A percentile compares a stretch with the other conserved stretches of the same genome.
Evolutionary conservation across 2,113 vertebrate genomes (phyloP).

Genomic region (Rhagologus leucostigma): DNA sequence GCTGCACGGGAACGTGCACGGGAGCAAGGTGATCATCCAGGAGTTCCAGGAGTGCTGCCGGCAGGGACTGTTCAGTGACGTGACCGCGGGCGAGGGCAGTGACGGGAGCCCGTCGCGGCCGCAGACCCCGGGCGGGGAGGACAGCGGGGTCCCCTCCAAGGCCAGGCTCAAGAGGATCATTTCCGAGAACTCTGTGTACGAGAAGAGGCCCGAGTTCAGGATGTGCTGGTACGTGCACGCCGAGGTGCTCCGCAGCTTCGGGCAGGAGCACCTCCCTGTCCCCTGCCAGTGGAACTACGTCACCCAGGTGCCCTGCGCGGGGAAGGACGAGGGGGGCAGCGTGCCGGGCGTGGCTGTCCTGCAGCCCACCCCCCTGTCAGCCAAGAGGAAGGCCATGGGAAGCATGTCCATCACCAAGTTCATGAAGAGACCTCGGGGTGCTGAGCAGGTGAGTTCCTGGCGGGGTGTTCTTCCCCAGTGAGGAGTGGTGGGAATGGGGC

Average conservation of each 20-base stretch:
- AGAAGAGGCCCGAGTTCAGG: slow-evolving; percentile 83
- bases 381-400: slow-evolving; percentile 81
- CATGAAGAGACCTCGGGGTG: slow-evolving; percentile 83
- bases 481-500: background rate
- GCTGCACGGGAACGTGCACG: slow-evolving; percentile 91
- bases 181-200: slow-evolving; percentile 86
- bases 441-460: slow-evolving; percentile 72
- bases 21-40: slow-evolving; percentile 88
- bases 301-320: slow-evolving; percentile 74
- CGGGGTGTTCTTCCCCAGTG: fast-evolving
- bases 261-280: slow-evolving; percentile 83
- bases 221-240: slow-evolving; percentile 94
- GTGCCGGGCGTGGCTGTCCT: background rate
- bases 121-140: slow-evolving; percentile 7
- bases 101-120: background rate
- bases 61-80: slow-evolving; percentile 50
- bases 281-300: slow-evolving; percentile 92
- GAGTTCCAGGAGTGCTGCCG: slow-evolving; percentile 93
- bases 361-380: slow-evolving; percentile 62
- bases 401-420: slow-evolving; percentile 95
- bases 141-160: slow-evolving; percentile 80
- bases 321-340: slow-evolving; percentile 75
- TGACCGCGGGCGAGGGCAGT: background rate
- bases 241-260: slow-evolving; percentile 81
- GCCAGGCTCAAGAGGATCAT: slow-evolving; percentile 87